Evolutionary conservation across 2,888 invertebrate species (phyloP), one percentile per base, ranked within the genome.

Genomic region (Acholoe squamosa): DNA sequence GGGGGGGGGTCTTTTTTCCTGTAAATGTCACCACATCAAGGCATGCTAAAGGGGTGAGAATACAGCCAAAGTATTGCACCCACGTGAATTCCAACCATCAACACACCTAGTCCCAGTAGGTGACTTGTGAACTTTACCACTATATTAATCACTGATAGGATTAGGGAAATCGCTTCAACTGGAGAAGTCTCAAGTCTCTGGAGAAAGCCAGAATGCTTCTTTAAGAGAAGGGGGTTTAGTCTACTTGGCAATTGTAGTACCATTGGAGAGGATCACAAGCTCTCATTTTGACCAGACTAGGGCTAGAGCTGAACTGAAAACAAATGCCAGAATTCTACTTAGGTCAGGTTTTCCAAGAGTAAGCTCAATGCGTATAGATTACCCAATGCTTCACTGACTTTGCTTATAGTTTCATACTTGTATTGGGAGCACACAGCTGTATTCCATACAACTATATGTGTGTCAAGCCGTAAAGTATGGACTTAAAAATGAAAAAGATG

Each of bases 101-200:
- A 43, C 43, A 43, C 43, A 43, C 43, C 43, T 43, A 7, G 43
- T 10, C 43, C 14, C 3, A n/a, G 14, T 61, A n/a, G 25, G 71
- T 71, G 71, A 71, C 71, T 71, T 71, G 71, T 71, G 71, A 71
- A 71, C 71, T 71, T 71, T 71, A 14, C 71, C 16, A 71, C 71
- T 28, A n/a, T 28, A 28, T 71, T n/a, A 71, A 28, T 71, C 71
- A 28, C 28, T 25, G 28, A 71, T 25, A 14, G 14, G 71, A 71
- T 71, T 71, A 71, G 28, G 71, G 71, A 14, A 71, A 71, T 71
- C 71, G 71, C 71, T 71, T 71, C 71, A 71, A 28, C 71, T 28
- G 71, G 71, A 71, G 71, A n/a, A 3, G 28, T 71, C 25, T 71
- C n/a, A 71, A 71, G 71, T 28, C 14, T 14, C 71, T 28, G 25